Percentiles rank a stretch among this genome's conserved stretches.
These are phyloP conservation scores for Myzus persicae DNA, from an alignment of 1,140 invertebrate species.

Conservation along the genomic window DNA sequence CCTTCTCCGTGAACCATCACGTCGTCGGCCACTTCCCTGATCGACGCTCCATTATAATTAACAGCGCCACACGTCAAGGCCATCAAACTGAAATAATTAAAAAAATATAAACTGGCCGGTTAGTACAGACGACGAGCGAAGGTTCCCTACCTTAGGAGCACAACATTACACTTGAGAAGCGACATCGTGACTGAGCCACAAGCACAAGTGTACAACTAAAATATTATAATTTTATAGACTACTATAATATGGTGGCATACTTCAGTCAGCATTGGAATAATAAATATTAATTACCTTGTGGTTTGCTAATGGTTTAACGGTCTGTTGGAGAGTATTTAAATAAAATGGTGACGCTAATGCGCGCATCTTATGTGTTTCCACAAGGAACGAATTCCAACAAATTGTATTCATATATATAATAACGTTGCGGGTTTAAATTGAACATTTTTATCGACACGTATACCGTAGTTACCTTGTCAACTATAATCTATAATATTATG, in stretches of 20 bases:
- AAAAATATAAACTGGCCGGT: not conserved
- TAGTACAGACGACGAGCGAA: not conserved
- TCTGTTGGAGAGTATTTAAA: not conserved
- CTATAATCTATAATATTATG: not conserved
- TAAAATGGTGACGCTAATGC: not conserved
- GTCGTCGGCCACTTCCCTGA: conserved; percentile 60
- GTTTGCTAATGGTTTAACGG: not conserved
- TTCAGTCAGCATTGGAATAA: not conserved
- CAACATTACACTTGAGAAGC: not conserved
- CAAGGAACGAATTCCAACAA: not conserved
- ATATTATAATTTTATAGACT: not conserved
- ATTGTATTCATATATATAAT: not conserved
- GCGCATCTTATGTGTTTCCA: not conserved
- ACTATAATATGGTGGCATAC: not conserved
- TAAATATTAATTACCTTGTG: conserved; percentile 13
- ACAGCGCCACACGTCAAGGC: not conserved
- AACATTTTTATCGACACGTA: not conserved
- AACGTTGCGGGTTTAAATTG: not conserved
- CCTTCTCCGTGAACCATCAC: conserved; percentile 68
- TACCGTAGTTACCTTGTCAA: not conserved
- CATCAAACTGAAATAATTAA: not conserved
- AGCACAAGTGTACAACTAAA: not conserved
- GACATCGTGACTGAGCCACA: not conserved
- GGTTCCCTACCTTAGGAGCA: not conserved
- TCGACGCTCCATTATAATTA: conserved; percentile 36